A percentile compares a stretch with the other conserved stretches of the same genome.
Conservation (phyloP, 1,140 invertebrate species). For the Cotesia glomerata region DNA sequence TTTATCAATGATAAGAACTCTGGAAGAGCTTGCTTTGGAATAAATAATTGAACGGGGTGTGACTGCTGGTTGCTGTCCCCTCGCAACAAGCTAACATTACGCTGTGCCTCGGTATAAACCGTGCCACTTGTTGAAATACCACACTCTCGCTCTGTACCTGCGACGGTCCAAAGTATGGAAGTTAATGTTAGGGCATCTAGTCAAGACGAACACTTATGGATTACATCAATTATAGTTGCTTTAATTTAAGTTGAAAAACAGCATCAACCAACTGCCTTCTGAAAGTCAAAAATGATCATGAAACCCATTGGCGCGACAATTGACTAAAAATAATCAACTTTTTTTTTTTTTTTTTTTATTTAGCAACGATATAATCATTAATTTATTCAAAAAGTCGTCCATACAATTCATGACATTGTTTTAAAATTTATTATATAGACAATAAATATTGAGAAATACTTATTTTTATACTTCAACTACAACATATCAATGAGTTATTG, state of each 20-base stretch:
- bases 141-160: constrained; percentile 63
- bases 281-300: constrained; percentile 45
- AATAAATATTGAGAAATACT: constrained; percentile 10
- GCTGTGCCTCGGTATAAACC: constrained; percentile 59
- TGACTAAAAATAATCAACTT: constrained; percentile 19
- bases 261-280: constrained; percentile 37
- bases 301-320: constrained; percentile 34
- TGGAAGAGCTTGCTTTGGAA: constrained; percentile 59
- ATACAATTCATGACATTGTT: constrained; percentile 44
- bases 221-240: constrained; percentile 8
- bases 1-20: constrained; percentile 61
- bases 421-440: neutral
- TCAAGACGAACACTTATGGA: constrained; percentile 34
- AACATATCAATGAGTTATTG: constrained; percentile 46
- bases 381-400: constrained; percentile 22
- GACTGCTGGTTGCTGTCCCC: constrained; percentile 55
- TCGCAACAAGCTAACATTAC: constrained; percentile 55
- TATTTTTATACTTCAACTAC: constrained; percentile 50
- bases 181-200: constrained; percentile 44
- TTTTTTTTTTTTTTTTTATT: neutral
- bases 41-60: constrained; percentile 53
- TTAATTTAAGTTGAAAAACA: constrained; percentile 9
- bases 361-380: neutral
- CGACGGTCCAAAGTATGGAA: constrained; percentile 63
- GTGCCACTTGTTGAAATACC: constrained; percentile 51